Percentiles rank a stretch among this genome's conserved stretches.
Conservation (phyloP, 2,797 vertebrate species). For the Chromis chromis region DNA sequence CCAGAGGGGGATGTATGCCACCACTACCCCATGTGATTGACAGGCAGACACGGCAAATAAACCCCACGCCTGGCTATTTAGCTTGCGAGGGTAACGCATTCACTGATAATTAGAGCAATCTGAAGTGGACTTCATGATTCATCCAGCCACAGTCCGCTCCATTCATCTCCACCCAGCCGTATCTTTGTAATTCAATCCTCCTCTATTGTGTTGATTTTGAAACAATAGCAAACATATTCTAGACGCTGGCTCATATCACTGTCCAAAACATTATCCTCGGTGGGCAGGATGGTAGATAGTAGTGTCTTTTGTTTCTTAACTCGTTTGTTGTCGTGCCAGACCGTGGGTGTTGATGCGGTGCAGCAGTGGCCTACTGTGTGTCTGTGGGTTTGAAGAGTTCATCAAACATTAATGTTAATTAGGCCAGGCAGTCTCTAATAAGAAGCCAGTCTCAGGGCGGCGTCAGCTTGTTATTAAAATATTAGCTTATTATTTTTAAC, state of each 20-base stretch:
- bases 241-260: conserved; percentile 55
- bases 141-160: conserved; percentile 53
- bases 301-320: conserved; percentile 67
- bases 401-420: conserved; percentile 81
- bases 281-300: conserved; percentile 48
- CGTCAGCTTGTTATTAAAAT: conserved; percentile 46
- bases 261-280: conserved; percentile 57
- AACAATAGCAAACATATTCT: conserved; percentile 70
- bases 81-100: conserved; percentile 62
- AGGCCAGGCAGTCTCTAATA: conserved; percentile 51
- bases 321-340: conserved; percentile 79
- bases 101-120: conserved; percentile 77
- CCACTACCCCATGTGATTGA: conserved; percentile 12
- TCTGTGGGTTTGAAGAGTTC: conserved; percentile 64
- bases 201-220: conserved; percentile 66
- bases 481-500: conserved; percentile 50
- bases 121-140: conserved; percentile 77
- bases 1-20: conserved; percentile 10
- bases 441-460: conserved; percentile 37
- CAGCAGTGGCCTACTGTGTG: conserved; percentile 39
- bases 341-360: conserved; percentile 65
- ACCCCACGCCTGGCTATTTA: conserved; percentile 43
- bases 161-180: conserved; percentile 72
- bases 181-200: conserved; percentile 77
- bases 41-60: conserved; percentile 37